Base-by-base conservation (phyloP, 1,140 invertebrate genomes). In the Pseudomyrmex gracilis region DNA sequence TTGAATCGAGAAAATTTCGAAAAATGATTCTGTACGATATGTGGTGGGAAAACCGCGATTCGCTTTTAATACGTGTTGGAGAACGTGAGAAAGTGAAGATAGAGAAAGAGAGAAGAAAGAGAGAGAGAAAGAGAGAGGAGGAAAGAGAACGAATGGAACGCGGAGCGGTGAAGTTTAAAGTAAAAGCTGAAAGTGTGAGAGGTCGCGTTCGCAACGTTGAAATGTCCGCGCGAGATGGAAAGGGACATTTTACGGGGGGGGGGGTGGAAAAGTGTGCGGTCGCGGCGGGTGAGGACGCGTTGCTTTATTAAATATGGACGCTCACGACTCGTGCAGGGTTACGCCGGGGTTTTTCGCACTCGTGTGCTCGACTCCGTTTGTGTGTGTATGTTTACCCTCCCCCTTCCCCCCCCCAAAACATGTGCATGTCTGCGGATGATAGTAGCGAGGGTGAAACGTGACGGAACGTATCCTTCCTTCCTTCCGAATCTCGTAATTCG, bases 261-360 rank as follows among this genome's bases (percentile, higher is more conserved):
- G 12, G 51, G 53, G 24, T 57, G 85, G 71, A 77, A 88, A 84
- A 85, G 68, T 88, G 84, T 77, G 70, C 51, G 60, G 77, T 60
- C 49, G 60, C 49, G 60, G 53, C 51, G 73, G 58, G 53, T 49
- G 86, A 86, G 86, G 51, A 87, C 73, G 82, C 84, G 86, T 76
- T 73, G 67, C 78, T 82, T 87, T 86, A 87, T 87, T 82, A 87
- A 87, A 87, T 86, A 87, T 87, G 80, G 84, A 87, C 55, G 66
- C 76, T 80, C 76, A 71, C 66, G 66, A 80, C 7, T 55, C 43
- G 43, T 20, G 43, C 43, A 22, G 47, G 20, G 64, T 70, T 47
- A 71, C 76, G 12, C 43, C 53, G 20, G 9, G 20, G 64, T 64
- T 20, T 7, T 61, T 47, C 64, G 34, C 74, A 55, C 74, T 34